Percentiles rank a stretch among this genome's conserved stretches.
Evolutionary conservation across 1,140 invertebrate species (phyloP).

Genomic region (Asbolus verrucosus): DNA sequence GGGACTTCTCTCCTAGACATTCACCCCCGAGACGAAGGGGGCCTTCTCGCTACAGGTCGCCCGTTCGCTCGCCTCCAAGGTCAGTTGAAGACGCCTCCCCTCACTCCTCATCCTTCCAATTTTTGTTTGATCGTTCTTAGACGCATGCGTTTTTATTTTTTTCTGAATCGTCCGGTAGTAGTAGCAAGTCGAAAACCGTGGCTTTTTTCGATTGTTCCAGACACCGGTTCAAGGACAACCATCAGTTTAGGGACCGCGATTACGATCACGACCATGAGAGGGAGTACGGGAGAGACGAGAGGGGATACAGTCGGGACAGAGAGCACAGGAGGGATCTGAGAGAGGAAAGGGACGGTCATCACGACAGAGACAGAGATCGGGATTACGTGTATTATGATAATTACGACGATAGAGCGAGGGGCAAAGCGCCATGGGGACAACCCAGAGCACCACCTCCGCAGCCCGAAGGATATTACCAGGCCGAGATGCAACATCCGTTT

Average conservation of each 20-base stretch:
- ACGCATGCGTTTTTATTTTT: constrained; percentile 24
- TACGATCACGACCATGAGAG: constrained; percentile 41
- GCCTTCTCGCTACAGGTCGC: constrained; percentile 67
- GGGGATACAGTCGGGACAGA: constrained; percentile 44
- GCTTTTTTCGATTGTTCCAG: too few species aligned
- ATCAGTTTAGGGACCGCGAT: constrained; percentile 47
- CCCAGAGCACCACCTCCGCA: constrained; percentile 4
- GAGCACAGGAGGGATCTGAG: constrained; percentile 12
- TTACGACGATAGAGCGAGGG: constrained; percentile 44
- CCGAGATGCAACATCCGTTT: constrained; percentile 37
- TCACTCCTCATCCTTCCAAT: neutral
- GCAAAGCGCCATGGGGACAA: constrained; percentile 39
- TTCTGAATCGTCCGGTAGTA: neutral
- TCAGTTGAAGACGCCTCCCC: constrained; percentile 53
- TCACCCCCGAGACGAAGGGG: constrained; percentile 51
- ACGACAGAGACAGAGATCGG: constrained; percentile 31
- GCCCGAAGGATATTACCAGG: constrained; percentile 42
- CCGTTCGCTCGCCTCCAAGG: constrained; percentile 68
- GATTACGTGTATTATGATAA: constrained; percentile 46
- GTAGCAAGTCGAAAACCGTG: too few species aligned
- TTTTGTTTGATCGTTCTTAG: too few species aligned
- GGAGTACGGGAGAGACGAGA: constrained; percentile 43
- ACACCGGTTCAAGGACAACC: constrained; percentile 53
- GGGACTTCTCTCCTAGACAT: constrained; percentile 54
- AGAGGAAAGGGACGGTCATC: too few species aligned